Evolutionary conservation across 2,797 vertebrate genomes (phyloP).

Genomic region (Sardinella longiceps): DNA sequence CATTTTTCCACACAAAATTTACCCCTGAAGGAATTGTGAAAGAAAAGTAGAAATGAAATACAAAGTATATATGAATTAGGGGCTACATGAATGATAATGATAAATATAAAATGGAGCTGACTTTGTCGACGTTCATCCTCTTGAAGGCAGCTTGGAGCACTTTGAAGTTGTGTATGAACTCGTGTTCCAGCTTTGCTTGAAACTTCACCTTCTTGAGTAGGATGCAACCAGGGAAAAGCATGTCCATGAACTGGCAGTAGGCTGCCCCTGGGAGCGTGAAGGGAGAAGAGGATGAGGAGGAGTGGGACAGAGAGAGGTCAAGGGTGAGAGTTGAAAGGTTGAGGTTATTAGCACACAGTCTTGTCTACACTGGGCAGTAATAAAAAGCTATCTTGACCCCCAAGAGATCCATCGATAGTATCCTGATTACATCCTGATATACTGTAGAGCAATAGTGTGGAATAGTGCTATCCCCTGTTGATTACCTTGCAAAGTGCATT

Average conservation of each 20-base stretch:
- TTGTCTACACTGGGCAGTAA: not conserved
- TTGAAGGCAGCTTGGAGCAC: slow-evolving; percentile 97
- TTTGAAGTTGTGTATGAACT: slow-evolving; percentile 99
- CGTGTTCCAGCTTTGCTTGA: slow-evolving; percentile 96
- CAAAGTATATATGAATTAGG: no score
- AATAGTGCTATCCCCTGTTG: not conserved
- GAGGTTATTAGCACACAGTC: not conserved
- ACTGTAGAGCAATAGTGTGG: not conserved
- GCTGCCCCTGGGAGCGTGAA: slow-evolving; percentile 80
- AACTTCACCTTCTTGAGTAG: slow-evolving; percentile 98
- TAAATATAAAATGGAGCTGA: slow-evolving; percentile 68
- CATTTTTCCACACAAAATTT: not conserved
- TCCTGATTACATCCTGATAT: not conserved
- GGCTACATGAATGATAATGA: no score
- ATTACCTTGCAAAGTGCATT: not conserved
- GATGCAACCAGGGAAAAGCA: slow-evolving; percentile 95
- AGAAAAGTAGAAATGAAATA: not conserved
- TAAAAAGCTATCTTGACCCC: not conserved
- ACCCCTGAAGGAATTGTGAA: not conserved
- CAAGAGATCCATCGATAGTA: not conserved
- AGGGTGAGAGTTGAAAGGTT: not conserved
- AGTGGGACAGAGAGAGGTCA: not conserved
- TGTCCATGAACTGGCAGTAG: slow-evolving; percentile 99
- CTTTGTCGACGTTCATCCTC: slow-evolving; percentile 97
- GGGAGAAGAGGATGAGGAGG: not conserved